Conservation (phyloP, 2,797 vertebrate genomes). For the Cynodonichthys magdalenae region DNA sequence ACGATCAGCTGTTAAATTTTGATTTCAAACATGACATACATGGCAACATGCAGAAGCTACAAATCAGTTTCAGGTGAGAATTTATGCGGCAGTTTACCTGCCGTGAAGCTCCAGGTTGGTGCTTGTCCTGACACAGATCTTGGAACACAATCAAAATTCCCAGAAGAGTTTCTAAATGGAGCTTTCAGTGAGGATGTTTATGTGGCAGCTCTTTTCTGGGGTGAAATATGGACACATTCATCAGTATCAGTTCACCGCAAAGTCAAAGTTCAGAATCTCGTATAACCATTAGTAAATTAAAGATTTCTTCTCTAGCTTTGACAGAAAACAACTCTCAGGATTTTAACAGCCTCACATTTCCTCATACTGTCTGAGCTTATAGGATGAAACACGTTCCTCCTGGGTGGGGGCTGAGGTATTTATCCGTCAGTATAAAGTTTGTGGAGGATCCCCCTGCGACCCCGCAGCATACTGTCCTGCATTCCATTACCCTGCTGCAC, state of each 20-base stretch:
- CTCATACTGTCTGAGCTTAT: slow-evolving; percentile 4
- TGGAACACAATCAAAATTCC: background rate
- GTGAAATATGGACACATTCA: background rate
- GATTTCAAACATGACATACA: background rate
- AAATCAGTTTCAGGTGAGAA: slow-evolving; percentile 1
- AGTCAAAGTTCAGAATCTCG: slow-evolving; percentile 5
- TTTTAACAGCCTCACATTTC: background rate
- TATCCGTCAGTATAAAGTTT: slow-evolving; percentile 23
- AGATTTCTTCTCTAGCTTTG: background rate
- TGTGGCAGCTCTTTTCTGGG: background rate
- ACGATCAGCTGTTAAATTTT: background rate
- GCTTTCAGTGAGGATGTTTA: background rate
- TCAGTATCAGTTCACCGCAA: background rate
- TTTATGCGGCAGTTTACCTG: background rate
- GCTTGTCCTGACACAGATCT: background rate
- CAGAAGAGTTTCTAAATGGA: background rate
- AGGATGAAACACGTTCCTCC: slow-evolving; percentile 14
- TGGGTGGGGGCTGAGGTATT: slow-evolving; percentile 6
- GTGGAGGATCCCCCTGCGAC: slow-evolving; percentile 8
- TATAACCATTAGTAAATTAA: background rate
- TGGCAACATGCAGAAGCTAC: background rate
- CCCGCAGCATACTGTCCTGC: slow-evolving; percentile 10
- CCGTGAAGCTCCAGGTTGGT: background rate
- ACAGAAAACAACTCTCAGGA: background rate
- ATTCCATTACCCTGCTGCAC: slow-evolving; percentile 49